Base-by-base conservation (phyloP, 2,888 invertebrate genomes). In the Parascotia fuliginaria region DNA sequence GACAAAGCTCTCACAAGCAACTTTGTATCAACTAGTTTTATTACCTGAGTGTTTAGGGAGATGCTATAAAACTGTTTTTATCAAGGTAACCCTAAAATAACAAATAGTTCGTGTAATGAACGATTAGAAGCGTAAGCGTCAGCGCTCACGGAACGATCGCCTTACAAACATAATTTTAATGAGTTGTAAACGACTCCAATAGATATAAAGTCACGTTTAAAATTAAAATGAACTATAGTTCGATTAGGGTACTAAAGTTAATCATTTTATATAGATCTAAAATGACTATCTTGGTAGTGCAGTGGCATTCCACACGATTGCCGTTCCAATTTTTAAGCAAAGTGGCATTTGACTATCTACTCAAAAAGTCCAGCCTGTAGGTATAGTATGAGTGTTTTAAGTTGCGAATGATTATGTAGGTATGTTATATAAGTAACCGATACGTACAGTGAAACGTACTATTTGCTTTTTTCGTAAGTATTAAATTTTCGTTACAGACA, bases 101-200 rank as follows among this genome's bases (percentile, higher is more conserved):
- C 65, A 76, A 75, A 81, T 78, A 70, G 70, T 68, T 73, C 79
- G 76, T 79, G 67, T 71, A 75, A 74, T 75, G 56, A 72, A 59
- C 79, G 75, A 84, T 83, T 82, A 81, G 77, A 74, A 71, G 49
- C 65, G 71, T 70, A 79, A 76, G 68, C 73, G 76, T 68, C 67
- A 67, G 62, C 55, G 70, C 65, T 71, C 85, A 84, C 85, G 85
- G 78, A 79, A 69, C 68, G 67, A 64, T 59, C 50, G 55, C 63
- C 39, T 71, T 59, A 63, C 68, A 70, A 77, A 79, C 75, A 68
- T 82, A 74, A 79, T 77, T 79, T 79, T 84, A 87, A 85, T 82
- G 83, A 80, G 66, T 81, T 80, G 78, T 81, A 78, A 85, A 79
- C 70, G 63, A 22, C 36, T 19, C 9, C 28, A 52, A 55, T 48